Conservation (phyloP, 2,888 invertebrate genomes). For the Sisyra terminalis region DNA sequence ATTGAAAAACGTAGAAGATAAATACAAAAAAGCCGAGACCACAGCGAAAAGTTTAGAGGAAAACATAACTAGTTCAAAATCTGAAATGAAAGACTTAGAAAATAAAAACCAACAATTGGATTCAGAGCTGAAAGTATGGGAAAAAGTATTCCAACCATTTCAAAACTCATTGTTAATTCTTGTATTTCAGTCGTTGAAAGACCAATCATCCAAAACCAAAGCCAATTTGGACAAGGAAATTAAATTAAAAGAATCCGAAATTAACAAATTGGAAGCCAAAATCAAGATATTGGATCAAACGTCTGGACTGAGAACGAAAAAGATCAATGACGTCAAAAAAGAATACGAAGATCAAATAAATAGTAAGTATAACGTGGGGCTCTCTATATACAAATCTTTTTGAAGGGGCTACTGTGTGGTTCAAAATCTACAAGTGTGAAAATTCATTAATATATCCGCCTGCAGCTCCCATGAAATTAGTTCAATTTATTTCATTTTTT, state of each 20-base stretch:
- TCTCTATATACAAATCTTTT: too few relatives aligned
- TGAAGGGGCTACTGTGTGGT: too few relatives aligned
- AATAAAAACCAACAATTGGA: slow-evolving; percentile 43
- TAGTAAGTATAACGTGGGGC: slow-evolving; percentile 48
- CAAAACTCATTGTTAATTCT: not conserved
- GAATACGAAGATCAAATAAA: slow-evolving; percentile 49
- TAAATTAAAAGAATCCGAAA: slow-evolving; percentile 59
- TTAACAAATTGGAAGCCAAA: slow-evolving; percentile 60
- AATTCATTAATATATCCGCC: too few relatives aligned
- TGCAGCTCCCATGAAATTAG: too few relatives aligned
- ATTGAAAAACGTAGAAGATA: slow-evolving; percentile 14
- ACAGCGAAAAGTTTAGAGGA: slow-evolving; percentile 23
- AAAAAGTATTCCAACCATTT: too few relatives aligned
- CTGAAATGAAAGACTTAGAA: slow-evolving; percentile 44
- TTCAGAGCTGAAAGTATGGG: slow-evolving; percentile 39
- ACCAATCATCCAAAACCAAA: slow-evolving; percentile 27
- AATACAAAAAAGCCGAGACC: slow-evolving; percentile 18
- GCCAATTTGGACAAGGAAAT: slow-evolving; percentile 55
- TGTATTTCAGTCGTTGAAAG: not conserved
- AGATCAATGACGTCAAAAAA: slow-evolving; percentile 41
- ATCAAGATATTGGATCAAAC: slow-evolving; percentile 44
- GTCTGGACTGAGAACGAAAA: slow-evolving; percentile 42
- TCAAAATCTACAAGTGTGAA: too few relatives aligned
- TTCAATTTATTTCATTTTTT: too few relatives aligned
- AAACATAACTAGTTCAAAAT: slow-evolving; percentile 43